Conservation (phyloP, 2,888 invertebrate species). For the Chromoteleia sp. region DNA sequence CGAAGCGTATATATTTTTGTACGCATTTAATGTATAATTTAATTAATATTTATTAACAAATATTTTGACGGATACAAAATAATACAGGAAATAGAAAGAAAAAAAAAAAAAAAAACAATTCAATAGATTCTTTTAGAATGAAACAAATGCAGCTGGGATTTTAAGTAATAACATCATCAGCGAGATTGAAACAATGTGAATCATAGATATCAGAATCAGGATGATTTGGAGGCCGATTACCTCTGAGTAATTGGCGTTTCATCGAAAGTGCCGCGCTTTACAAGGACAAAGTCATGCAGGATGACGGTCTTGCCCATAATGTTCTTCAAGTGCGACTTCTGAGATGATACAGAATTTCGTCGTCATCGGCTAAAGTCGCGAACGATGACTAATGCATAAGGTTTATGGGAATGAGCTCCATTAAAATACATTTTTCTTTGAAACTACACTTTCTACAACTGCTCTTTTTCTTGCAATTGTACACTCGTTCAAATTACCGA, state of each 20-base stretch:
- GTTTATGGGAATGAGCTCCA: conserved; percentile 29
- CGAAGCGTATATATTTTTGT: too few relatives aligned
- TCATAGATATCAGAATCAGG: conserved; percentile 51
- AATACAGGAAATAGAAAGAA: too few relatives aligned
- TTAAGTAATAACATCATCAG: conserved; percentile 54
- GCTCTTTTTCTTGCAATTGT: conserved; percentile 1
- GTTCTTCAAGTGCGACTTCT: conserved; percentile 47
- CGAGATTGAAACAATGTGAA: conserved; percentile 55
- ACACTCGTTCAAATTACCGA: not conserved
- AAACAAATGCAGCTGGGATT: conserved; percentile 8
- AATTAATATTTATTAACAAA: too few relatives aligned
- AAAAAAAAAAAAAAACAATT: too few relatives aligned
- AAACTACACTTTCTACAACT: conserved; percentile 14
- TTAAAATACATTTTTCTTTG: conserved; percentile 29
- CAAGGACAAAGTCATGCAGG: conserved; percentile 60
- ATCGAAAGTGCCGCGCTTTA: conserved; percentile 54
- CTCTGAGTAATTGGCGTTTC: conserved; percentile 69
- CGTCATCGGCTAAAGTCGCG: conserved; percentile 50
- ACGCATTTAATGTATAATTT: too few relatives aligned
- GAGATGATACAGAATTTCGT: conserved; percentile 43
- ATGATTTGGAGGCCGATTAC: conserved; percentile 68
- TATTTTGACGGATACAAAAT: too few relatives aligned
- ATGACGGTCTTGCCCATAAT: conserved; percentile 56
- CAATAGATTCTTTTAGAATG: not conserved
- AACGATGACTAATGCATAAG: conserved; percentile 49